Conservation (phyloP, 2,113 vertebrate species). For the Crotalus viridis region DNA sequence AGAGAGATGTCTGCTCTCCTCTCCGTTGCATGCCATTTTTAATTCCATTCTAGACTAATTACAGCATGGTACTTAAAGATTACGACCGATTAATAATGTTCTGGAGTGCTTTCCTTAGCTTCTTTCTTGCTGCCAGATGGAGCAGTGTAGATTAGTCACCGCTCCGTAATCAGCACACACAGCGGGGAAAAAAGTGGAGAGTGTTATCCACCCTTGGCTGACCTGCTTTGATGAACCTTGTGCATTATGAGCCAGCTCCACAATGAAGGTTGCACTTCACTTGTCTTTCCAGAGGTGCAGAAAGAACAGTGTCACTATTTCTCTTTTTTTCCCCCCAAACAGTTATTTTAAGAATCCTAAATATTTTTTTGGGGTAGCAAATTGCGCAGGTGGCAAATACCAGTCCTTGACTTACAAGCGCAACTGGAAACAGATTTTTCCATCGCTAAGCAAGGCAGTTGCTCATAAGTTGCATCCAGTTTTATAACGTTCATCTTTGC, state of each 20-base stretch:
- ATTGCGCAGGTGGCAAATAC: slow-evolving; percentile 15
- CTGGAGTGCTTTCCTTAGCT: slow-evolving; percentile 40
- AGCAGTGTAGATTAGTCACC: slow-evolving; percentile 41
- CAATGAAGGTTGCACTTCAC: neutral
- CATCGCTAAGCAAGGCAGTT: no score
- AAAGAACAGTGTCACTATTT: neutral
- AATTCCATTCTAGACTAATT: slow-evolving; percentile 55
- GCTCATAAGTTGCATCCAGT: no score
- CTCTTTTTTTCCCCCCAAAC: neutral
- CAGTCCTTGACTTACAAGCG: no score
- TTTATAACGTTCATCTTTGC: no score
- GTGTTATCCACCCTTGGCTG: neutral
- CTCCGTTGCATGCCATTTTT: slow-evolving; percentile 26
- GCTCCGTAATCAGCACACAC: slow-evolving; percentile 3
- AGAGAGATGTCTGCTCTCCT: slow-evolving; percentile 31
- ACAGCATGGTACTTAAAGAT: slow-evolving; percentile 39
- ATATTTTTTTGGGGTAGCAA: neutral
- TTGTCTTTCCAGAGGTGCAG: slow-evolving; percentile 8
- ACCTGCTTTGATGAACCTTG: slow-evolving; percentile 30
- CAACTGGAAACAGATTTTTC: no score
- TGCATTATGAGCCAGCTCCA: neutral
- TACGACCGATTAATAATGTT: slow-evolving; percentile 42
- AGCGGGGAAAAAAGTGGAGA: slow-evolving; percentile 5
- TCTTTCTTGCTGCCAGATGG: slow-evolving; percentile 38
- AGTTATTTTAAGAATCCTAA: slow-evolving; percentile 23